Evolutionary conservation across 92 coral and sea anemone genomes (phyloP).

Genomic region (Anthopleura xanthogrammica): DNA sequence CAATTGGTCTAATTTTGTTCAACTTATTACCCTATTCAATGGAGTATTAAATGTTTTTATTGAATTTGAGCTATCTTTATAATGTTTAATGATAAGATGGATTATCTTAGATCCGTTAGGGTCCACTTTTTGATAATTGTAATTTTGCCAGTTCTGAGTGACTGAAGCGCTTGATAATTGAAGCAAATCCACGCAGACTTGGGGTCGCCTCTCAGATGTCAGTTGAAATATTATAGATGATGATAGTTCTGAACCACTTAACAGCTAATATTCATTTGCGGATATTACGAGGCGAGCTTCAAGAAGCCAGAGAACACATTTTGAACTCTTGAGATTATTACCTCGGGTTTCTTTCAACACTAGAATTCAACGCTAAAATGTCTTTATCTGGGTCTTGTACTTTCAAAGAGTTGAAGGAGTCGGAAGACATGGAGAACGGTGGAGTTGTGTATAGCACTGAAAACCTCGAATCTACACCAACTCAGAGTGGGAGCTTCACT

Average conservation of each 20-base stretch:
- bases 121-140: not conserved
- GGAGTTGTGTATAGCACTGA: conserved; percentile 12
- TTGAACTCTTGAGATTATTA: no score
- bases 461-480: not conserved
- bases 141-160: not conserved
- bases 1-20: no score
- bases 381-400: conserved; percentile 38
- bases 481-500: not conserved
- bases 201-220: not conserved
- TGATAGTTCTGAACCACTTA: not conserved
- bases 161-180: not conserved
- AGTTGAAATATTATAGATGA: not conserved
- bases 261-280: not conserved
- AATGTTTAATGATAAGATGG: not conserved
- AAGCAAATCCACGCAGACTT: not conserved
- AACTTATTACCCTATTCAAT: not conserved
- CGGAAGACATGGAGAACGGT: conserved; percentile 41
- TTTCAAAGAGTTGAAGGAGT: conserved; percentile 11
- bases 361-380: not conserved
- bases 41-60: not conserved
- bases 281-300: not conserved
- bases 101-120: not conserved
- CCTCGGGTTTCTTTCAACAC: no score
- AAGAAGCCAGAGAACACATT: not conserved
- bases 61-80: not conserved